Conservation (phyloP, 2,888 invertebrate species). For the Drosophila anomalipes region DNA sequence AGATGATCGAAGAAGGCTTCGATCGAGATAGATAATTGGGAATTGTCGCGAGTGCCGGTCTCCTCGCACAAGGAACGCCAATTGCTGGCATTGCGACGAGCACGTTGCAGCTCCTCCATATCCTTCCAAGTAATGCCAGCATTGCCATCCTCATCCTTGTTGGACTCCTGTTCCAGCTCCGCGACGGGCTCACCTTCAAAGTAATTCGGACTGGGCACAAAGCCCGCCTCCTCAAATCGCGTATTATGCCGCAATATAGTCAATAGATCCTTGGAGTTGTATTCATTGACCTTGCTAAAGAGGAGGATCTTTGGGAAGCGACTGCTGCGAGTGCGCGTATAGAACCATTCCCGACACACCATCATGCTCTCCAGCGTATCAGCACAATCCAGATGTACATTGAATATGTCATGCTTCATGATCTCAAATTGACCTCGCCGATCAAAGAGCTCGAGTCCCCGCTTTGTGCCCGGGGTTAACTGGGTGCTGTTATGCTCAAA, state of each 20-base stretch:
- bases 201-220: conserved; percentile 60
- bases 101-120: conserved; percentile 71
- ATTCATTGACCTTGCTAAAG: conserved; percentile 68
- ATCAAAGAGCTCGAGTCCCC: conserved; percentile 55
- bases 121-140: conserved; percentile 57
- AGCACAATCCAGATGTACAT: conserved; percentile 67
- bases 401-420: conserved; percentile 58
- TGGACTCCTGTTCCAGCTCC: conserved; percentile 3
- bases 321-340: conserved; percentile 57
- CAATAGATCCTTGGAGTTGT: conserved; percentile 70
- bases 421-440: conserved; percentile 62
- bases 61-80: conserved; percentile 70
- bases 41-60: conserved; percentile 56
- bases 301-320: conserved; percentile 64
- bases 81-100: conserved; percentile 63
- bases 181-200: conserved; percentile 59
- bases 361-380: conserved; percentile 73
- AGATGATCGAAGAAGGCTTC: conserved; percentile 62
- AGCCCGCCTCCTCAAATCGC: conserved; percentile 67
- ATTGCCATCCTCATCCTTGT: conserved; percentile 19
- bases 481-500: conserved; percentile 39
- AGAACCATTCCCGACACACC: conserved; percentile 71
- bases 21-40: conserved; percentile 58
- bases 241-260: conserved; percentile 61
- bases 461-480: conserved; percentile 49